Base-by-base conservation (phyloP, 2,113 vertebrate genomes). In the Boleophthalmus pectinirostris region DNA sequence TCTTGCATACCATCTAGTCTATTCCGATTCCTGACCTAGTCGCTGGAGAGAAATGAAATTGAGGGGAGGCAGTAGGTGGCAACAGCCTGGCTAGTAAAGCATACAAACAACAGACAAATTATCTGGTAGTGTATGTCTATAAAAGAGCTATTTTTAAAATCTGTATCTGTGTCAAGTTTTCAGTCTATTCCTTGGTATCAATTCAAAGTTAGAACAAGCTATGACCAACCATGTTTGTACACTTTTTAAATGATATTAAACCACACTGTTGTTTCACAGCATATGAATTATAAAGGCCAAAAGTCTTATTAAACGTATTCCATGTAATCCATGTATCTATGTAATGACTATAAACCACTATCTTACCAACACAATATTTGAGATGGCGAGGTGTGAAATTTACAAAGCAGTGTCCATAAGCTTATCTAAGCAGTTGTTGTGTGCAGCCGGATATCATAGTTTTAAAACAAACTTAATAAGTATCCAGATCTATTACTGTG, bases 271-370 rank as follows among this genome's bases (percentile, higher is more conserved):
- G 47, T 51, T 20, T 51, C 47, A 54, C 1, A 20, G 6, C 10
- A 20, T 21, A 11, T 21, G 51, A 54, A 21, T 21, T 54, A n/a
- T 54, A n/a, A 20, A 21, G 1, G 8, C 20, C n/a, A 51, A n/a
- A 10, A 10, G 20, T 20, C 9, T n/a, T 54, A 10, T n/a, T n/a
- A n/a, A 53, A n/a, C 20, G 5, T 53, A n/a, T 53, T 53, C 51
- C 51, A 18, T 20, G 51, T 9, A 54, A 54, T 54, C 20, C n/a
- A 7, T 5, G 51, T 54, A n/a, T 54, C 51, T 54, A 66, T 58
- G 3, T 49, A 74, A 72, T 72, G 51, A 57, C 70, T 69, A 82
- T 90, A 84, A 87, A 85, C 77, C 72, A 54, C 57, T 74, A 72
- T 82, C 70, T 68, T 6, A 72, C 25, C 54, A 25, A 58, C 20